Base-by-base conservation (phyloP, 2,888 invertebrate species). In the Pegoplata infirma region DNA sequence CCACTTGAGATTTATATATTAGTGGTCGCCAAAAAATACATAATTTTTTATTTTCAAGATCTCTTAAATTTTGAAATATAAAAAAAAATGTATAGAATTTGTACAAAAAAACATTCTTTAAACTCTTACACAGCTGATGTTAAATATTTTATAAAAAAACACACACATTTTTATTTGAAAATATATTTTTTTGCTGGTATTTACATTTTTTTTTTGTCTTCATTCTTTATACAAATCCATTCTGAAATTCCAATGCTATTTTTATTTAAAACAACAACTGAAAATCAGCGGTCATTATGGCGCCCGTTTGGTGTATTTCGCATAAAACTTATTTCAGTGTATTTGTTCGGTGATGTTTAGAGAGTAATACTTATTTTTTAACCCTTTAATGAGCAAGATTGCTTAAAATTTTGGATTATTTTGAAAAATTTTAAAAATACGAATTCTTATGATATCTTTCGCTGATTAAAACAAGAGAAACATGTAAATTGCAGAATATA, bases 241-340 rank as follows among this genome's bases (percentile, higher is more conserved):
- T 66, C 56, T 63, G 63, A 77, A 77, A 77, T 67, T 77, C 67
- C 67, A 61, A 46, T 56, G 67, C 36, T 77, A 68, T 63, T 72
- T 72, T 32, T 77, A 17, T 44, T 21, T 12, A n/a, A 49, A 23
- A 25, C 25, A 44, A 40, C 36, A 40, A 44, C 46, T 23, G 51
- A 66, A 53, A 55, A 40, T 32, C 44, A 53, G 55, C 71, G 61
- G 49, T 44, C 76, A 55, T 28, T 47, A 36, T 53, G 76, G 76
- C 76, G 76, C 71, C 76, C 49, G 49, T 58, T 40, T 6, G n/a
- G 17, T 10, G 40, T 56, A 53, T 67, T 19, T 28, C 56, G 36
- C 21, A 14, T 5, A 56, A 64, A 64, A 12, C 2, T 36, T 6
- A 28, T 16, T 49, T 58, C 10, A 32, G 32, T n/a, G n/a, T n/a